A percentile compares a stretch with the other conserved stretches of the same genome.
Conservation (phyloP, 2,888 invertebrate species). For the Thereva nobilitata region DNA sequence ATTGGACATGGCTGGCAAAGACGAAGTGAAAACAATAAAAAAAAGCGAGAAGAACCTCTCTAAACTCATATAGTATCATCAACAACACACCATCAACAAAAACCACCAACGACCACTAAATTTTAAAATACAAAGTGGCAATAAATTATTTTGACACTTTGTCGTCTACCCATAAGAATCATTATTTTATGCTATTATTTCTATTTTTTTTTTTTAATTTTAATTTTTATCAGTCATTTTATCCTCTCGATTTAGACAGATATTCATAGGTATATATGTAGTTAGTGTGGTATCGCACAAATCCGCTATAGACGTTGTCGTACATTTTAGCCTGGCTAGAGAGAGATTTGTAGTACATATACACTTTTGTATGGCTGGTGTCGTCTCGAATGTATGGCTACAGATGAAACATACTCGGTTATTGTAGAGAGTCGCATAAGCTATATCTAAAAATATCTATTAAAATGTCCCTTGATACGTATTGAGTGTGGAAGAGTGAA, state of each 20-base stretch:
- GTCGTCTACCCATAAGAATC: slow-evolving; percentile 11
- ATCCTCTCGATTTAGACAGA: slow-evolving; percentile 36
- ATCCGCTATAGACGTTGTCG: slow-evolving; percentile 8
- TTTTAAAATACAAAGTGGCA: slow-evolving; percentile 34
- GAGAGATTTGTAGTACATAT: background rate
- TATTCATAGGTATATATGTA: slow-evolving; percentile 26
- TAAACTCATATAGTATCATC: too few species aligned
- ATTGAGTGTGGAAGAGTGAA: slow-evolving; percentile 30
- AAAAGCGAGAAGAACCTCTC: too few species aligned
- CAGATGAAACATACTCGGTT: slow-evolving; percentile 23
- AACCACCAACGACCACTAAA: slow-evolving; percentile 22
- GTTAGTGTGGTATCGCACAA: background rate
- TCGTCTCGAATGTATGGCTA: slow-evolving; percentile 1
- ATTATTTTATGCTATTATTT: slow-evolving; percentile 12
- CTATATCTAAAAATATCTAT: slow-evolving; percentile 35
- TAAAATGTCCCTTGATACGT: slow-evolving; percentile 33
- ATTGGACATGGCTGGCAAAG: slow-evolving; percentile 13
- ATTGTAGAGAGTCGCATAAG: slow-evolving; percentile 20
- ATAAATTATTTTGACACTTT: slow-evolving; percentile 35
- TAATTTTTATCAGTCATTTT: slow-evolving; percentile 27
- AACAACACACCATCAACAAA: background rate
- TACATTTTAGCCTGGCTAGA: slow-evolving; percentile 25
- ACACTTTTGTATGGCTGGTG: background rate
- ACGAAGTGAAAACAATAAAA: too few species aligned
- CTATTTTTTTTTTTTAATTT: slow-evolving; percentile 17